A percentile compares a stretch with the other conserved stretches of the same genome.
Evolutionary conservation across 37 sponge, comb jelly and placozoan species (phyloP).

Genomic region (Haliclona indistincta): DNA sequence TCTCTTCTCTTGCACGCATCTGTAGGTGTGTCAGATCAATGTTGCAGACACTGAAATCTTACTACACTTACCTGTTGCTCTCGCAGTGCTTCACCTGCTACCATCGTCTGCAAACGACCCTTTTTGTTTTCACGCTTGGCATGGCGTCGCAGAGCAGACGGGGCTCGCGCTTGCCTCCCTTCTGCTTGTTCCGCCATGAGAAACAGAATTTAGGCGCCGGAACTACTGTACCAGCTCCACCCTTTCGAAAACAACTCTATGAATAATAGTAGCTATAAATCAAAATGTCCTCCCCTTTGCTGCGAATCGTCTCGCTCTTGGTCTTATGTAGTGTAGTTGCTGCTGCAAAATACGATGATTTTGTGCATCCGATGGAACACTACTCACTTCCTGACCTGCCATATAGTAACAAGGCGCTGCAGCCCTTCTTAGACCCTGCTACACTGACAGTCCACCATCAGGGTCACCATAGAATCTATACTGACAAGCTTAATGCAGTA

Average conservation of each 20-base stretch:
- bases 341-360: constrained; percentile 3
- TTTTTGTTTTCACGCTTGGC: constrained; percentile 21
- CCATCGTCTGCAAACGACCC: not conserved
- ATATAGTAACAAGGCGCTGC: constrained; percentile 62
- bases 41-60: not conserved
- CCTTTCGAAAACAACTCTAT: not conserved
- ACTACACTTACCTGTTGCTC: constrained; percentile 56
- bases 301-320: not conserved
- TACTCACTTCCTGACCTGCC: constrained; percentile 67
- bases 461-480: constrained; percentile 78
- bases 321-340: not conserved
- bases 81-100: constrained; percentile 27
- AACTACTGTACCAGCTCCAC: not conserved
- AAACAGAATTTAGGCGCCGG: not conserved
- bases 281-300: too few species aligned
- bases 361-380: not conserved
- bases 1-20: constrained; percentile 65
- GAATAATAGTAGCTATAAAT: too few species aligned
- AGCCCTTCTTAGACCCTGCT: constrained; percentile 66
- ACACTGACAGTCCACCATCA: constrained; percentile 75
- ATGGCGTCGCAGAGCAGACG: constrained; percentile 38
- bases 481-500: constrained; percentile 64
- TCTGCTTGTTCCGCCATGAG: too few species aligned
- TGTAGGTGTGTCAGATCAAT: not conserved
- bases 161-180: too few species aligned